These are phyloP conservation scores for Psococerastis gibbosa DNA, from an alignment of 2,888 invertebrate species.

Conservation along the genomic window DNA sequence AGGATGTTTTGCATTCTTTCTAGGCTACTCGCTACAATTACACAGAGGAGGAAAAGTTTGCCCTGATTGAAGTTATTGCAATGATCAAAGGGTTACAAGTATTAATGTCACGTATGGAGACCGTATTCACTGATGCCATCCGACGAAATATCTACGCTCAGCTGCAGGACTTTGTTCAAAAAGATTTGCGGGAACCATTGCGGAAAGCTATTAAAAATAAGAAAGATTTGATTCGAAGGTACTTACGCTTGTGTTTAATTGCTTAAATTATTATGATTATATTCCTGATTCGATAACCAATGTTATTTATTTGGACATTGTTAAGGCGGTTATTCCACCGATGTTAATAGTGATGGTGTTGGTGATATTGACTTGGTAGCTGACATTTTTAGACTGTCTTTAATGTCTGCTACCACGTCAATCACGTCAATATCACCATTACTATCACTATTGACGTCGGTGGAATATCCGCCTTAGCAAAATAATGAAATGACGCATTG, in stretches of 20 bases:
- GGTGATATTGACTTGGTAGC: too few species aligned
- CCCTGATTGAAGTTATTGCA: constrained; percentile 92
- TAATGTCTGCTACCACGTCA: too few species aligned
- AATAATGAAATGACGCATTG: neutral
- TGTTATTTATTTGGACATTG: neutral
- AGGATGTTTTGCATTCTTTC: too few species aligned
- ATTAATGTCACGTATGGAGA: constrained; percentile 92
- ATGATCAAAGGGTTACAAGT: constrained; percentile 98
- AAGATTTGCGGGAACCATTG: constrained; percentile 71
- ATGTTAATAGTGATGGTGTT: too few species aligned
- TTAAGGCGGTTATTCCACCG: too few species aligned
- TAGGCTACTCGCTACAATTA: constrained; percentile 95
- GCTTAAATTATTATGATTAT: neutral
- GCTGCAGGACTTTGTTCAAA: constrained; percentile 90
- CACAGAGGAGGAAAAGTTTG: constrained; percentile 91
- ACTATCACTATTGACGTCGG: too few species aligned
- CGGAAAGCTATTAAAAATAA: constrained; percentile 95
- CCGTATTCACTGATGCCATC: constrained; percentile 83
- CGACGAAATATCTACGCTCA: constrained; percentile 86
- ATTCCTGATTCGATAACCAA: neutral
- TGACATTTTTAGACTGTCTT: too few species aligned
- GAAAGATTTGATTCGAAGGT: constrained; percentile 79
- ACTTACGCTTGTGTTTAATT: constrained; percentile 19
- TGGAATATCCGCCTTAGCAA: neutral
- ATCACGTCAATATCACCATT: too few species aligned